These are phyloP conservation scores for Rhagonycha lutea DNA, from an alignment of 2,888 invertebrate species.

Conservation along the genomic window DNA sequence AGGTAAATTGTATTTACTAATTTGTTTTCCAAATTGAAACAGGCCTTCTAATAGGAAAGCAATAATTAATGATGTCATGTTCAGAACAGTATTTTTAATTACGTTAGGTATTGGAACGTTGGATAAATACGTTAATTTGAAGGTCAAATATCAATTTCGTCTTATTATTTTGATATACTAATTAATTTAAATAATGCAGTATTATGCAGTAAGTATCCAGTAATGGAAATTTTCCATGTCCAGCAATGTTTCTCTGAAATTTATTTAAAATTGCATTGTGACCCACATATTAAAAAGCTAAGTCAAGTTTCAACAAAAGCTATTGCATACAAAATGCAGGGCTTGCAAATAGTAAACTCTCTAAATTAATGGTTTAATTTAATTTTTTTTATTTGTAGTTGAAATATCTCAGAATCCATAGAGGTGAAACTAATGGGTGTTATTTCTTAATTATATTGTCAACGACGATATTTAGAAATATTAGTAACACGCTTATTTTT, in stretches of 20 bases:
- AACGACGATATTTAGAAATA: too few relatives aligned
- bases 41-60: slow-evolving; percentile 10
- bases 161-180: background rate
- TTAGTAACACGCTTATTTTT: too few relatives aligned
- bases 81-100: slow-evolving; percentile 12
- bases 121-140: slow-evolving; percentile 1
- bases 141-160: background rate
- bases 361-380: background rate
- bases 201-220: background rate
- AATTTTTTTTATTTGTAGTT: background rate
- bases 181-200: background rate
- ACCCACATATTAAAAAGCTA: background rate
- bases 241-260: background rate
- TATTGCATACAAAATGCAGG: background rate
- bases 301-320: background rate
- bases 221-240: background rate
- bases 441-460: too few relatives aligned
- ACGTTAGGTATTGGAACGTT: slow-evolving; percentile 5
- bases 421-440: background rate
- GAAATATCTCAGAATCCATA: background rate
- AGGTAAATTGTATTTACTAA: slow-evolving; percentile 10
- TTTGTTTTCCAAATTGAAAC: slow-evolving; percentile 20
- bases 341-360: background rate
- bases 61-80: slow-evolving; percentile 18
- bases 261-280: background rate